Conservation (phyloP, 2,888 invertebrate species). For the Dasypogon diadema region DNA sequence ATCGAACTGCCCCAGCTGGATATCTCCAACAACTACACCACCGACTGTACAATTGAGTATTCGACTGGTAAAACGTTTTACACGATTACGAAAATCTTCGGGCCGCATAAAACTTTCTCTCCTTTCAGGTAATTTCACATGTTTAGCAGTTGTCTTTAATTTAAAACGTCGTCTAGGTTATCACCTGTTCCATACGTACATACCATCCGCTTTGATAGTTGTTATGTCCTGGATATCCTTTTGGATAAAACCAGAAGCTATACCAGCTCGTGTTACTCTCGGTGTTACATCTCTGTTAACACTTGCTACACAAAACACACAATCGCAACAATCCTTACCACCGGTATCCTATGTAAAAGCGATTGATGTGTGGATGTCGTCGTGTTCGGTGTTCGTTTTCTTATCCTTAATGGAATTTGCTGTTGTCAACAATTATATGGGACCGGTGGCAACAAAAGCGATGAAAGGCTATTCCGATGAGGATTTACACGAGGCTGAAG, state of each 20-base stretch:
- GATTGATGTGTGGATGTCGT: constrained; percentile 94
- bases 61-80: constrained; percentile 73
- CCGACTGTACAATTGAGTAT: constrained; percentile 92
- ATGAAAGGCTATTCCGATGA: constrained; percentile 93
- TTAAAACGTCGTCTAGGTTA: constrained; percentile 86
- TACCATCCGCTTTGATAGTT: constrained; percentile 90
- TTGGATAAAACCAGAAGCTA: constrained; percentile 95
- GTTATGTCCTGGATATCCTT: constrained; percentile 97
- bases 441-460: constrained; percentile 86
- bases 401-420: constrained; percentile 91
- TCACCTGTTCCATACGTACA: constrained; percentile 92
- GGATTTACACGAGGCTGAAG: constrained; percentile 80
- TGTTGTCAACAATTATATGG: constrained; percentile 88
- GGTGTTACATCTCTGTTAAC: constrained; percentile 90
- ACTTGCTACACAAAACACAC: constrained; percentile 91
- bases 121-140: constrained; percentile 86
- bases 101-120: neutral
- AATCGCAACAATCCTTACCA: constrained; percentile 88
- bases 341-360: constrained; percentile 94
- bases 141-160: constrained; percentile 89
- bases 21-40: constrained; percentile 87
- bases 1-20: constrained; percentile 90
- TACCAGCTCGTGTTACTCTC: constrained; percentile 88
- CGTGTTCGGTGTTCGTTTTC: constrained; percentile 92
- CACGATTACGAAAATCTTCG: neutral